Conservation (phyloP, 2,888 invertebrate genomes). For the Drosophila histrio region DNA sequence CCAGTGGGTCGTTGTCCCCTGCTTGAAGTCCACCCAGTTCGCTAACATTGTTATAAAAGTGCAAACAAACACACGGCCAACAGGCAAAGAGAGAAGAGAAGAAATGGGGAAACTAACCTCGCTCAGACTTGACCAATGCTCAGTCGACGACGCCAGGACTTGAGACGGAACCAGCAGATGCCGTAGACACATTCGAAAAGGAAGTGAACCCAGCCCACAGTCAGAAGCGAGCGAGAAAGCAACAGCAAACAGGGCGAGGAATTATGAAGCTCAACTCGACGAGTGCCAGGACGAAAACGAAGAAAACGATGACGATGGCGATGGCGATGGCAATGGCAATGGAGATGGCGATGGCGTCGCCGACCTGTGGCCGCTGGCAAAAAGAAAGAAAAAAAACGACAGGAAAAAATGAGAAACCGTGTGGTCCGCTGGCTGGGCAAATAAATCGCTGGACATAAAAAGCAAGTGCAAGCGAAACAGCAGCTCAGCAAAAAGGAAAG, state of each 20-base stretch:
- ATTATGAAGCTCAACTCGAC: slow-evolving; percentile 73
- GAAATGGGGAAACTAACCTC: slow-evolving; percentile 31
- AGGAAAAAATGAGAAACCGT: slow-evolving; percentile 74
- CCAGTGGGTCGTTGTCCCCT: slow-evolving; percentile 18
- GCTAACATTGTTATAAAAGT: slow-evolving; percentile 79
- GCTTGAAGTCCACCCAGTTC: slow-evolving; percentile 37
- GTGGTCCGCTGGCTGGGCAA: slow-evolving; percentile 67
- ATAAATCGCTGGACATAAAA: slow-evolving; percentile 76
- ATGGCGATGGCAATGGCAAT: slow-evolving; percentile 29
- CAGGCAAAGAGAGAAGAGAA: slow-evolving; percentile 16
- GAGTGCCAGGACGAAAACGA: slow-evolving; percentile 35
- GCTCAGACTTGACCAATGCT: slow-evolving; percentile 59
- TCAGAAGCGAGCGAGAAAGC: slow-evolving; percentile 25
- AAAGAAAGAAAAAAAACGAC: slow-evolving; percentile 43
- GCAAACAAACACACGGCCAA: slow-evolving; percentile 68
- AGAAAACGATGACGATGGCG: slow-evolving; percentile 35
- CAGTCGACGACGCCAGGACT: slow-evolving; percentile 25
- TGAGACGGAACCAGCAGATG: slow-evolving; percentile 38
- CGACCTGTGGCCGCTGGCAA: slow-evolving; percentile 62
- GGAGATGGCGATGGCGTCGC: slow-evolving; percentile 34
- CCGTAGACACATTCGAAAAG: slow-evolving; percentile 43
- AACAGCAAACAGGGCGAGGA: slow-evolving; percentile 46
- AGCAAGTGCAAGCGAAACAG: slow-evolving; percentile 58
- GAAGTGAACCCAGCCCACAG: slow-evolving; percentile 29
- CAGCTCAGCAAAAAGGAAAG: slow-evolving; percentile 39